Evolutionary conservation across 2,888 invertebrate species (phyloP), one percentile per base, ranked within the genome.

Genomic region (Pseudococcus longispinus): DNA sequence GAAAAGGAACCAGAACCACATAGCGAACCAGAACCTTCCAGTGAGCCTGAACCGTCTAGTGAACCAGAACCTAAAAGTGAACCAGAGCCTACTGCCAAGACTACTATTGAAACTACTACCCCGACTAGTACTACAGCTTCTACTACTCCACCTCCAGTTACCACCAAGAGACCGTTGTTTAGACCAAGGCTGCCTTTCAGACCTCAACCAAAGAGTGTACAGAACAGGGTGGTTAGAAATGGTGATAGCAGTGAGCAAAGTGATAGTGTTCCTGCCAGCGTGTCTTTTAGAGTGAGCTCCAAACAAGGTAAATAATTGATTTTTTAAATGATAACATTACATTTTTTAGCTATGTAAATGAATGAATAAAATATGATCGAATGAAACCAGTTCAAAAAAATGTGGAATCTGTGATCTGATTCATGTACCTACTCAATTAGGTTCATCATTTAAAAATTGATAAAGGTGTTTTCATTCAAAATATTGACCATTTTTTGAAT

Each of bases 61-160:
- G 90, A 91, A 87, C 90, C 91, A 1, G 91, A 91, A 87, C 91
- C 91, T 65, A 88, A 90, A 0, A 90, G 90, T 2, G 88, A 89
- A 80, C 88, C 88, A 5, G 88, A 88, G 87, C 89, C 90, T 1
- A 89, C 88, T 23, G 88, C 88, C 15, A 89, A 89, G 82, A 88
- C 90, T 0, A 90, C 90, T 51, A 88, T 88, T 13, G 88, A 88
- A 87, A 89, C 90, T 0, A 89, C 89, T 32, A 88, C 88, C n/a
- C 51, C 88, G 11, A 83, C 74, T 15, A 65, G 85, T 13, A 88
- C 85, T 0, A 86, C 87, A 20, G 55, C 87, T 13, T 84, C 88
- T n/a, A 83, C 88, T 70, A 83, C 87, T 55, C 85, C 65, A 80
- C 88, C 87, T 13, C 85, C 88, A 1, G 44, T 85, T 26, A 88